Evolutionary conservation across 1,140 invertebrate genomes (phyloP), one percentile per base, ranked within the genome.

Genomic region (Drosophila arizonae): DNA sequence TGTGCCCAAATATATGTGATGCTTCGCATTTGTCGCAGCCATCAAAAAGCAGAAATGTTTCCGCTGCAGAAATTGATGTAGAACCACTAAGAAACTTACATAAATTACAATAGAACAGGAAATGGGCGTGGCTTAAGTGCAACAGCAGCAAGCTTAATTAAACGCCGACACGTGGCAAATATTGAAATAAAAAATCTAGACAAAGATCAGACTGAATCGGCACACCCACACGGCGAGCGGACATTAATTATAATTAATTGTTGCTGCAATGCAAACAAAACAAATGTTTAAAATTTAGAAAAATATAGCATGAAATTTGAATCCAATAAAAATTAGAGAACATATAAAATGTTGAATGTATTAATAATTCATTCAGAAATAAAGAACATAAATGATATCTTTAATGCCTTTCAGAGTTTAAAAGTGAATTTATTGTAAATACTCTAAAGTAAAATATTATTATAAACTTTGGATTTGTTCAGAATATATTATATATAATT

Each of bases 191-290:
- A 6, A 45, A 17, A 45, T 45, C 43, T n/a, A 45, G 43, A 17
- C 43, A 45, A 17, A 17, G n/a, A 46, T 46, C 43, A 15, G n/a
- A 17, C 43, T 11, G 6, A 5, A 46, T 46, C 43, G 15, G 15
- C 3, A 6, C 43, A 8, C 43, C 43, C 15, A 46, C 43, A 46
- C 43, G 17, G 5, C 43, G 9, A 46, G 5, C 43, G 9, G 6
- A 17, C 43, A 46, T 46, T 46, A 46, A 46, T 46, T 46, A 46
- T 17, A 15, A 15, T 17, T 17, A 46, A 46, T 46, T 46, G 43
- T 21, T 6, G 43, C 43, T 9, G 4, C 6, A 46, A 46, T 17
- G 43, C 43, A 46, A 45, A 17, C 43, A 45, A 45, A 45, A 45
- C 43, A 15, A 9, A 21, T 46, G 43, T 9, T 46, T 9, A 21